These are phyloP conservation scores for Meteorus cinctellus DNA, from an alignment of 2,888 invertebrate genomes.

Conservation along the genomic window DNA sequence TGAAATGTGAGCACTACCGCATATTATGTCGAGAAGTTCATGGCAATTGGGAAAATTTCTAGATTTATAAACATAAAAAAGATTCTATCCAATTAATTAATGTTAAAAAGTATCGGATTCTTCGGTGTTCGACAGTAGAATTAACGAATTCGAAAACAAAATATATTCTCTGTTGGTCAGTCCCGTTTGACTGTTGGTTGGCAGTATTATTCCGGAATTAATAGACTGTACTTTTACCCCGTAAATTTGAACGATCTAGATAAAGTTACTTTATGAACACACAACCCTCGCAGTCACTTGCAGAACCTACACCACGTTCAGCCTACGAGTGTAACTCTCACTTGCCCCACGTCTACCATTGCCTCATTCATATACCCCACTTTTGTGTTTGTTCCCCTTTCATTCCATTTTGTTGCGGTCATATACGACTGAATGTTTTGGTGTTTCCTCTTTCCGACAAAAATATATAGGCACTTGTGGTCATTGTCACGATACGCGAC, in stretches of 20 bases:
- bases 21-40: too few relatives aligned
- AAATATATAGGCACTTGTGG: slow-evolving; percentile 17
- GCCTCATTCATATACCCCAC: slow-evolving; percentile 12
- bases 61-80: not conserved
- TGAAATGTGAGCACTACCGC: too few relatives aligned
- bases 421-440: not conserved
- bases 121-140: slow-evolving; percentile 15
- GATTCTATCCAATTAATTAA: not conserved
- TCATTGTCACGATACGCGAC: slow-evolving; percentile 10
- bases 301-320: slow-evolving; percentile 28
- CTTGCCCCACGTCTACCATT: slow-evolving; percentile 3
- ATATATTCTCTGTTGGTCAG: slow-evolving; percentile 48
- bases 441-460: slow-evolving; percentile 22
- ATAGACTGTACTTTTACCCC: slow-evolving; percentile 61
- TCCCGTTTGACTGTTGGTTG: slow-evolving; percentile 42
- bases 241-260: slow-evolving; percentile 61
- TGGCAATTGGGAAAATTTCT: too few relatives aligned
- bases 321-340: not conserved
- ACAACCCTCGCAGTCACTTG: slow-evolving; percentile 41
- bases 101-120: not conserved
- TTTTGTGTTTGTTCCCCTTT: not conserved
- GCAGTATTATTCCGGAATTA: slow-evolving; percentile 55
- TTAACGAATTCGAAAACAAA: slow-evolving; percentile 28
- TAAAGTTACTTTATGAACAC: slow-evolving; percentile 62
- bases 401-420: slow-evolving; percentile 25